phyloP scores from a whole-genome alignment of 2,888 invertebrate species.

The Erebia ligea region DNA sequence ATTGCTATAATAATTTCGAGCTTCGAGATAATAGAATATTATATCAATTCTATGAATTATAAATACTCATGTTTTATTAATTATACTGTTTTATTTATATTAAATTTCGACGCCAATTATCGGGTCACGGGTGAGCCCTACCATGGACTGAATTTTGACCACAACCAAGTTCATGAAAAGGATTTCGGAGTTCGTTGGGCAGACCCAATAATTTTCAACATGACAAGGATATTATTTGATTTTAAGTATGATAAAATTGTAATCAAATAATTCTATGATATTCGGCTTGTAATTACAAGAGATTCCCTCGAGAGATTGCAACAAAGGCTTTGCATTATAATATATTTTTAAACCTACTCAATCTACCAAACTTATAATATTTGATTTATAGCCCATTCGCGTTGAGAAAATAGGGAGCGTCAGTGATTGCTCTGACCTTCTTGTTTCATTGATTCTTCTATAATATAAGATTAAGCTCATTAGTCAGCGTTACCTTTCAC shows the following conservation, averaged over 20 bases:
- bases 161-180: neutral
- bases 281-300: slow-evolving; percentile 53
- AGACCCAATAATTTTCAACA: neutral
- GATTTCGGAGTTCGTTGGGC: neutral
- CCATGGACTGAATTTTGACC: too few species aligned
- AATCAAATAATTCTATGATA: slow-evolving; percentile 5
- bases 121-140: too few species aligned
- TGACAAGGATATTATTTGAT: neutral
- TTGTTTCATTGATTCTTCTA: neutral
- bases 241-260: neutral
- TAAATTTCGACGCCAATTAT: too few species aligned
- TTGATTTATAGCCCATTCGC: slow-evolving; percentile 44
- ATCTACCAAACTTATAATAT: slow-evolving; percentile 53
- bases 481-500: neutral
- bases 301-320: slow-evolving; percentile 75
- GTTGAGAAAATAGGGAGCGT: neutral
- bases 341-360: slow-evolving; percentile 45
- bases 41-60: too few species aligned
- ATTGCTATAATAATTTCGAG: slow-evolving; percentile 34
- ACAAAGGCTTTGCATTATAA: slow-evolving; percentile 59
- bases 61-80: neutral
- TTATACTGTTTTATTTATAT: too few species aligned
- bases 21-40: slow-evolving; percentile 3
- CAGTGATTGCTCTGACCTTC: neutral
- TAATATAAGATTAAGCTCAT: neutral